Evolutionary conservation across 2,113 vertebrate genomes (phyloP).

Genomic region (Scomber scombrus): DNA sequence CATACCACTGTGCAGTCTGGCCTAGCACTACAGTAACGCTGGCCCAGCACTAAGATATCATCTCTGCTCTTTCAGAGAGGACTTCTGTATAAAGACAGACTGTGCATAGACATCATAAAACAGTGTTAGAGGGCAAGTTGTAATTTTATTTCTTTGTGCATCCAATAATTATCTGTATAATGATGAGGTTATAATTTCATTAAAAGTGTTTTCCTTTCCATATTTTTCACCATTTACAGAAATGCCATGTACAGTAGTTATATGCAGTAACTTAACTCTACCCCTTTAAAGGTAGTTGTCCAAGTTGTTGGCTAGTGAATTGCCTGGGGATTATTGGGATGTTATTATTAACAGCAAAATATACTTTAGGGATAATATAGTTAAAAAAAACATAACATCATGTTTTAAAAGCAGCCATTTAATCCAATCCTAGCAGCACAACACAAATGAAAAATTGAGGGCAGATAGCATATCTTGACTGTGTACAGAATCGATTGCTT

Average conservation of each 20-base stretch:
- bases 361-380: neutral
- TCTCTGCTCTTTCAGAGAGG: conserved; percentile 48
- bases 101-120: conserved; percentile 25
- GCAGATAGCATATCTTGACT: neutral
- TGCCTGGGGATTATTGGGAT: conserved; percentile 7
- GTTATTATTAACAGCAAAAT: conserved; percentile 20
- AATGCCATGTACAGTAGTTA: neutral
- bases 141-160: conserved; percentile 7
- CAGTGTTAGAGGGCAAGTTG: conserved; percentile 21
- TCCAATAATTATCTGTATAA: neutral
- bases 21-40: conserved; percentile 45
- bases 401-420: neutral
- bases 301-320: neutral
- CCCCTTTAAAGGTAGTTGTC: neutral
- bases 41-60: conserved; percentile 58
- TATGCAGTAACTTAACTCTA: neutral
- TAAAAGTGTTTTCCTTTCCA: neutral
- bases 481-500: neutral
- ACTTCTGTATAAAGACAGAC: conserved; percentile 22
- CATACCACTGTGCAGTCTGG: conserved; percentile 51
- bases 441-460: neutral
- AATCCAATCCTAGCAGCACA: neutral
- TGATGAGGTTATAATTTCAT: neutral
- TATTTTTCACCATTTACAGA: neutral
- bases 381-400: neutral